phyloP scores from a whole-genome alignment of 2,113 vertebrate species.

The Collichthys lucidus region DNA sequence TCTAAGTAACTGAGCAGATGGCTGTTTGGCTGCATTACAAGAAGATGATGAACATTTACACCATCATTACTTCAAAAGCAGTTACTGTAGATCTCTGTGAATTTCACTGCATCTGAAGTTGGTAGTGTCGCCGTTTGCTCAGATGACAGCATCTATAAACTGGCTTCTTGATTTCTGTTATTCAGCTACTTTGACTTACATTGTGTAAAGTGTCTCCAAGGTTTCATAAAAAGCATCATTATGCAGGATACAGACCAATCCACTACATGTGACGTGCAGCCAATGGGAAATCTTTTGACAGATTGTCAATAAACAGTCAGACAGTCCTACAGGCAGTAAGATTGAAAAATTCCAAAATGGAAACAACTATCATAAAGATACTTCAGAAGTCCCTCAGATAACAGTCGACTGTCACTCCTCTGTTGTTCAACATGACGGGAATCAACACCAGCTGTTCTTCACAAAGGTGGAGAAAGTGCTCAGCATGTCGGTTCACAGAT shows the following conservation, averaged over 20 bases:
- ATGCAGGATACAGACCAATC: neutral
- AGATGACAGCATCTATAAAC: too few species aligned
- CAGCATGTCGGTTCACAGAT: neutral
- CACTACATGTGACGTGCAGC: neutral
- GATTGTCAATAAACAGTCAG: neutral
- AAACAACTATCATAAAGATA: neutral
- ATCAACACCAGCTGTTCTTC: slow-evolving; percentile 26
- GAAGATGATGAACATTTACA: too few species aligned
- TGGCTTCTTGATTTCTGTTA: too few species aligned
- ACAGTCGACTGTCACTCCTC: neutral
- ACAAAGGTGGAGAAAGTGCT: neutral
- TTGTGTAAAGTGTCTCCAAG: too few species aligned
- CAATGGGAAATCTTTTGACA: neutral
- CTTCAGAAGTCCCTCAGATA: slow-evolving; percentile 4
- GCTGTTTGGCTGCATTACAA: too few species aligned
- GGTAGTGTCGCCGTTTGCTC: too few species aligned
- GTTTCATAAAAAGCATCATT: neutral
- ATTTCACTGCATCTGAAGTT: too few species aligned
- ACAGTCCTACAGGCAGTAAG: neutral
- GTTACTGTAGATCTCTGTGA: too few species aligned
- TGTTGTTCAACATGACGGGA: neutral
- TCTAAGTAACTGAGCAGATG: too few species aligned
- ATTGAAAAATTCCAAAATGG: neutral
- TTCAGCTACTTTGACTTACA: too few species aligned
- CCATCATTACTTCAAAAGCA: too few species aligned